phyloP scores from a whole-genome alignment of 2,113 vertebrate species.

The Buteo buteo region DNA sequence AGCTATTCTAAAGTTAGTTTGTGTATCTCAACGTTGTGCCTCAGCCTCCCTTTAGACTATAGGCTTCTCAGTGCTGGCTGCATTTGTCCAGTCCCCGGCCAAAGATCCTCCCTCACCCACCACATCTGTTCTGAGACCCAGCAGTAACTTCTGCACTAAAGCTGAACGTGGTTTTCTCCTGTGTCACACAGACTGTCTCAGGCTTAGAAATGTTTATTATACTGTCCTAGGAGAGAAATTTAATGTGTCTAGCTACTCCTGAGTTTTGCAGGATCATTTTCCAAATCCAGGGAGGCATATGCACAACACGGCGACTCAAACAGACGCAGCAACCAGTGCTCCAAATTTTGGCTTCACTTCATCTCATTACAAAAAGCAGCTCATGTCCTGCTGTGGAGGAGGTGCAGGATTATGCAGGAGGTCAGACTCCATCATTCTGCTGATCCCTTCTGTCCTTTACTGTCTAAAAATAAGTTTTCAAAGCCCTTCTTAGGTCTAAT shows the following conservation, averaged over 20 bases:
- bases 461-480: conserved; percentile 51
- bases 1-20: neutral
- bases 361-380: conserved; percentile 56
- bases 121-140: neutral
- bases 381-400: conserved; percentile 44
- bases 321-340: neutral
- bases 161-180: neutral
- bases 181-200: neutral
- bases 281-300: neutral
- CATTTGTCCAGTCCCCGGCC: neutral
- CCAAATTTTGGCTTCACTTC: conserved; percentile 45
- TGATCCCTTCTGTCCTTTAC: conserved; percentile 38
- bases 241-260: neutral
- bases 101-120: neutral
- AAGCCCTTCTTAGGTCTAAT: conserved; percentile 14
- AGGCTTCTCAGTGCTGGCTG: neutral
- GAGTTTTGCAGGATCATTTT: neutral
- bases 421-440: conserved; percentile 29
- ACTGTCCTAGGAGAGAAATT: neutral
- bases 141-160: neutral
- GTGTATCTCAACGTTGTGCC: neutral
- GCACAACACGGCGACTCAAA: neutral
- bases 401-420: conserved; percentile 39
- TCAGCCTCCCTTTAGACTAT: neutral
- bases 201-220: neutral